These are phyloP conservation scores for Octodonta nipae DNA, from an alignment of 2,888 invertebrate species.

Conservation along the genomic window DNA sequence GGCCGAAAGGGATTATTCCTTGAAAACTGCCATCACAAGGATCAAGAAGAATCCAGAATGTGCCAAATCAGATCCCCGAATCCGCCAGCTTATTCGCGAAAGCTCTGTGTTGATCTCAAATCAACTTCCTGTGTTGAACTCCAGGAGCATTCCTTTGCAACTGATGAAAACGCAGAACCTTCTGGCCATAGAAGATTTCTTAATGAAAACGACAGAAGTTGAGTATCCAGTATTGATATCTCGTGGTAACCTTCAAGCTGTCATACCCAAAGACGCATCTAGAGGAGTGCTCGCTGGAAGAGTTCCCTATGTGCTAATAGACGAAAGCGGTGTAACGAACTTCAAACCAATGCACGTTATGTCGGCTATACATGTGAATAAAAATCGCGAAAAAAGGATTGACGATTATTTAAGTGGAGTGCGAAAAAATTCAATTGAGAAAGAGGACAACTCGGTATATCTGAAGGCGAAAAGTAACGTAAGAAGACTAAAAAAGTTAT, in stretches of 20 bases:
- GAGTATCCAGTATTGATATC: constrained; percentile 55
- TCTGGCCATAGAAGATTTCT: constrained; percentile 63
- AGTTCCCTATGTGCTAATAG: constrained; percentile 61
- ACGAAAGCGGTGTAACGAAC: constrained; percentile 61
- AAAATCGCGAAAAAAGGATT: constrained; percentile 25
- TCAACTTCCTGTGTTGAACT: constrained; percentile 42
- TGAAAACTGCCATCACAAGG: constrained; percentile 47
- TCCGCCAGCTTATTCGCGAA: constrained; percentile 57
- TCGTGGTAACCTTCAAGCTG: constrained; percentile 60
- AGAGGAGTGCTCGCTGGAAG: constrained; percentile 60
- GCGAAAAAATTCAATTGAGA: constrained; percentile 17
- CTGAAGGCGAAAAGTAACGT: constrained; percentile 24
- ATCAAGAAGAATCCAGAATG: constrained; percentile 52
- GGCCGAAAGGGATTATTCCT: constrained; percentile 50
- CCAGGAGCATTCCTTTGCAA: constrained; percentile 56
- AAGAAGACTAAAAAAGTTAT: constrained; percentile 25
- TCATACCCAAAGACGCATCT: constrained; percentile 63
- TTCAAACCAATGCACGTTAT: constrained; percentile 66
- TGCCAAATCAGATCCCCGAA: constrained; percentile 53
- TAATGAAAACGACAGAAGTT: constrained; percentile 45
- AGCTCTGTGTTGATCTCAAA: constrained; percentile 47
- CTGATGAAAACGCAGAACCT: constrained; percentile 55
- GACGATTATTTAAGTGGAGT: constrained; percentile 25
- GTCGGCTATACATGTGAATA: constrained; percentile 41
- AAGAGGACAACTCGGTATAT: constrained; percentile 18